Evolutionary conservation across 2,797 vertebrate species (phyloP), one percentile per base, ranked within the genome.

Genomic region (Sebastes nivosus): DNA sequence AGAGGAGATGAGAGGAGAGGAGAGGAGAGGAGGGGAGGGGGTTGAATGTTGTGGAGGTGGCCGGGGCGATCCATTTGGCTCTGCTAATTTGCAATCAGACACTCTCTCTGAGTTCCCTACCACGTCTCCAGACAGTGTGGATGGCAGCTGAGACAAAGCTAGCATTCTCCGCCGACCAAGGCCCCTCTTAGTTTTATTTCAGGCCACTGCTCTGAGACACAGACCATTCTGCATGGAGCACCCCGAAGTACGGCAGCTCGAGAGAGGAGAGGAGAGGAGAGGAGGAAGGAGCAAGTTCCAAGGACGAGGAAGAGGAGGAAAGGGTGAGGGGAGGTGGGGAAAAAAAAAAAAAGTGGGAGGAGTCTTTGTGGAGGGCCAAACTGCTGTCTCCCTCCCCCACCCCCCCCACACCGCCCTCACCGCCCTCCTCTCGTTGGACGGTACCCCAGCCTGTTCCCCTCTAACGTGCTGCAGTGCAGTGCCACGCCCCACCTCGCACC

Each of bases 61-160:
- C 73, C 24, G 20, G 64, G 77, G 67, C 16, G 59, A 78, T 91
- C 65, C 77, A 76, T 84, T 90, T 87, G 90, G 86, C 83, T 74
- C 90, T 81, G 81, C 89, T 94, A 90, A 95, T 95, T 95, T 95
- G 92, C 93, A 95, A 95, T 95, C 93, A 95, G 94, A 95, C 92
- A 91, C 94, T 93, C 89, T 92, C 92, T 92, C 88, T 81, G 73
- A 79, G 86, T 65, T 87, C 76, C 34, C 77, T 72, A 80, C 91
- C 90, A 88, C 72, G 91, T 93, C 93, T 94, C 89, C 87, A 94
- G 92, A 94, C 93, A 95, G 92, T 90, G 86, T 94, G 90, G 93
- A 95, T 94, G 93, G 94, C 94, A 94, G 93, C 88, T 88, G 90
- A 94, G 90, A 95, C 95, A 95, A 95, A 95, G 95, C 93, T 85